Evolutionary conservation across 2,113 vertebrate genomes (phyloP).

Genomic region (Centropristis striata): DNA sequence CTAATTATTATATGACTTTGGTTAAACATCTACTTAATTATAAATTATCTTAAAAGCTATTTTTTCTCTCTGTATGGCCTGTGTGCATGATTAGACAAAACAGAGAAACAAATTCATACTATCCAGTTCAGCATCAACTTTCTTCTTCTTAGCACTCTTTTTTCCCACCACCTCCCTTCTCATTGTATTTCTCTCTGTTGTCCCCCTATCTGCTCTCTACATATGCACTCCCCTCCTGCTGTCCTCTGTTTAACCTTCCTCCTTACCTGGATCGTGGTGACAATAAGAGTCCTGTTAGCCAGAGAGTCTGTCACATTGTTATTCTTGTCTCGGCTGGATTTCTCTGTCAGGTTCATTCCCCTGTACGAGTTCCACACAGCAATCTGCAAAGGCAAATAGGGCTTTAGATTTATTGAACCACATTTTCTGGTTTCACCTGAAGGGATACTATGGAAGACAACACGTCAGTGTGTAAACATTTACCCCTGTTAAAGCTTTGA

Average conservation of each 20-base stretch:
- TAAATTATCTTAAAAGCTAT: too few species aligned
- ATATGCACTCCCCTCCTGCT: neutral
- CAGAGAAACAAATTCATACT: neutral
- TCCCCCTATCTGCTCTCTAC: neutral
- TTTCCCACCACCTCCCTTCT: neutral
- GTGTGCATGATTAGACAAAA: neutral
- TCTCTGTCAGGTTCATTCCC: slow-evolving; percentile 95
- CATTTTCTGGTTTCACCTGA: slow-evolving; percentile 27
- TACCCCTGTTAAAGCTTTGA: neutral
- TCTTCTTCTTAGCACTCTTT: neutral
- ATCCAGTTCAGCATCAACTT: neutral
- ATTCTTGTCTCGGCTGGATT: slow-evolving; percentile 85
- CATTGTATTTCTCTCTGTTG: neutral
- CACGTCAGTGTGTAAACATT: neutral
- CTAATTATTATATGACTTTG: neutral
- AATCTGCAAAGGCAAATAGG: slow-evolving; percentile 85
- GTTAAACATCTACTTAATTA: neutral
- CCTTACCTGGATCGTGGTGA: slow-evolving; percentile 98
- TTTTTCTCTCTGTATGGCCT: neutral
- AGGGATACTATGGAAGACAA: neutral
- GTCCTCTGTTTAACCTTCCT: slow-evolving; percentile 55
- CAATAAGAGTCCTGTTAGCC: slow-evolving; percentile 95
- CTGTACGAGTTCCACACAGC: slow-evolving; percentile 96
- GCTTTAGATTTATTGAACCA: slow-evolving; percentile 27
- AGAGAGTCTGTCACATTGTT: slow-evolving; percentile 94